These are phyloP conservation scores for Amphilophus citrinellus DNA, from an alignment of 2,113 vertebrate genomes.

Conservation along the genomic window DNA sequence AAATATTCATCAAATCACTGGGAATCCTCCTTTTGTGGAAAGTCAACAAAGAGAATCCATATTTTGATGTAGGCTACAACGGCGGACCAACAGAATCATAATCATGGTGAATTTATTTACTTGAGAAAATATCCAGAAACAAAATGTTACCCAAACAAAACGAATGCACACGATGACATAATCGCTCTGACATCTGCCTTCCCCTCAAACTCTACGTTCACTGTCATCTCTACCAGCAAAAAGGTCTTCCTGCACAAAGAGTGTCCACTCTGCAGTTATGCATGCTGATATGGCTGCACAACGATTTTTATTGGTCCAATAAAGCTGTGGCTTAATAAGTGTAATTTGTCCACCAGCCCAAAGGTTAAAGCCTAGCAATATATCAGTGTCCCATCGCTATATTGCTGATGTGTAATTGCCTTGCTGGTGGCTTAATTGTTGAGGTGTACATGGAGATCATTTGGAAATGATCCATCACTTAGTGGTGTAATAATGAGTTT, in stretches of 20 bases:
- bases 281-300: conserved; percentile 46
- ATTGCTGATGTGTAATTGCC: conserved; percentile 79
- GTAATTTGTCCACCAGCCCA: conserved; percentile 73
- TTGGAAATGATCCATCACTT: conserved; percentile 84
- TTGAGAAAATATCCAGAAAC: background rate
- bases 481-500: conserved; percentile 81
- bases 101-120: background rate
- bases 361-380: conserved; percentile 76
- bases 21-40: background rate
- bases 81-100: background rate
- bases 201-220: conserved; percentile 5
- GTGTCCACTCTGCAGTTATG: conserved; percentile 65
- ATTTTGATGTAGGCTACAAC: background rate
- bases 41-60: background rate
- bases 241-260: conserved; percentile 24
- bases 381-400: conserved; percentile 70
- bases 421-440: conserved; percentile 81
- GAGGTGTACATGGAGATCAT: conserved; percentile 80
- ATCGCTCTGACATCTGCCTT: conserved; percentile 14
- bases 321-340: conserved; percentile 73
- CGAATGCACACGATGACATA: background rate
- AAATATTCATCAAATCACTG: background rate
- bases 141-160: background rate
- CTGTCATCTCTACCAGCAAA: background rate
- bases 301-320: conserved; percentile 76